Conservation (phyloP, 2,113 vertebrate species). For the Irena cyanogastra region DNA sequence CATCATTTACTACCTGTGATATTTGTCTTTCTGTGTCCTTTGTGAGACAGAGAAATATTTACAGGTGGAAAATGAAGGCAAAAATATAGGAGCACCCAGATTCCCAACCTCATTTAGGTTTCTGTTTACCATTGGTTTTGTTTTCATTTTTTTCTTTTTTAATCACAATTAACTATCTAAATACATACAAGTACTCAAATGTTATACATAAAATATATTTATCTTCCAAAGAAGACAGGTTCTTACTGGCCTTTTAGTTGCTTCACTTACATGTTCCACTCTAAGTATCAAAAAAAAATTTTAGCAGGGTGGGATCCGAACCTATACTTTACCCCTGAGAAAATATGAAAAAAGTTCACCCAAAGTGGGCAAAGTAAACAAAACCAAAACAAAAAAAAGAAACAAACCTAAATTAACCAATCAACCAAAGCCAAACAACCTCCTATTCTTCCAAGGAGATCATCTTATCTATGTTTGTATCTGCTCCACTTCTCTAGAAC, state of each 20-base stretch:
- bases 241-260: not conserved
- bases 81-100: not conserved
- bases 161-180: not conserved
- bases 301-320: not conserved
- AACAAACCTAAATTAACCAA: rapidly evolving
- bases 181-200: not conserved
- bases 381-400: not conserved
- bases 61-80: not conserved
- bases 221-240: not conserved
- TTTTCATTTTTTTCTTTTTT: not conserved
- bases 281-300: not conserved
- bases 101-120: not conserved
- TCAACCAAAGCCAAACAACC: not conserved
- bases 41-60: not conserved
- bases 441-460: not conserved
- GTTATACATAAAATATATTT: not conserved
- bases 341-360: not conserved
- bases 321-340: not conserved
- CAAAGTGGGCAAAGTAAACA: not conserved
- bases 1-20: not conserved
- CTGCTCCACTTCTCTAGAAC: not conserved
- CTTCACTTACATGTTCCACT: not conserved
- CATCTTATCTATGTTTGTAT: not conserved
- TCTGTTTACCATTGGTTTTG: not conserved
- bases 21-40: not conserved